phyloP scores from a whole-genome alignment of 2,113 vertebrate species.

The Physeter macrocephalus region DNA sequence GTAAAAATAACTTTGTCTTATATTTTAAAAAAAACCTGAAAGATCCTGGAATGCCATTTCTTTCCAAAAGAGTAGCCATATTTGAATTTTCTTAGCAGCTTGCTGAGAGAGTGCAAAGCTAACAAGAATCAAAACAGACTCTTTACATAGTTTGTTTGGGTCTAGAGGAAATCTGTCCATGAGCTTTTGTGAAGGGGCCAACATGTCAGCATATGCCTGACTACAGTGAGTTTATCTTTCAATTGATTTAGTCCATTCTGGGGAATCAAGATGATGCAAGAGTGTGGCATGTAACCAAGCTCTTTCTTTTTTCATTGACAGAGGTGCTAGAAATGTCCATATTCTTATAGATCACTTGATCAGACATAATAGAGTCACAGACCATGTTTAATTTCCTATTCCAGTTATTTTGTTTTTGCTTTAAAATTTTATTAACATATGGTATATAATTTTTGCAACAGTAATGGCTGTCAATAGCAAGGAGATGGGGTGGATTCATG shows the following conservation, averaged over 20 bases:
- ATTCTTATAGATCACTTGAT: slow-evolving; percentile 7
- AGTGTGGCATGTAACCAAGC: slow-evolving; percentile 52
- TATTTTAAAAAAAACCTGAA: slow-evolving; percentile 62
- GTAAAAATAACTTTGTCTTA: slow-evolving; percentile 71
- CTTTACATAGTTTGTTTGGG: slow-evolving; percentile 77
- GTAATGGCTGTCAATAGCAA: slow-evolving; percentile 11
- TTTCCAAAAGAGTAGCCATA: slow-evolving; percentile 75
- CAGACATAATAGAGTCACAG: slow-evolving; percentile 35
- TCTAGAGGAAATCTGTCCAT: slow-evolving; percentile 75
- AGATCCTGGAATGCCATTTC: slow-evolving; percentile 72
- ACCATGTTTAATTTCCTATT: slow-evolving; percentile 36
- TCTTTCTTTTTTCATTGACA: slow-evolving; percentile 58
- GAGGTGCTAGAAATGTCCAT: slow-evolving; percentile 50
- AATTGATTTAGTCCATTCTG: slow-evolving; percentile 75
- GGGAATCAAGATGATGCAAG: slow-evolving; percentile 66
- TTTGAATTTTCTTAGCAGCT: slow-evolving; percentile 76
- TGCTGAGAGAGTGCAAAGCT: slow-evolving; percentile 74
- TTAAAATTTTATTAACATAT: slow-evolving; percentile 25
- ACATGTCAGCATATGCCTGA: slow-evolving; percentile 75
- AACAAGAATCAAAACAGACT: slow-evolving; percentile 77
- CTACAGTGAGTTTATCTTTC: slow-evolving; percentile 75
- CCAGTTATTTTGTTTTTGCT: not conserved
- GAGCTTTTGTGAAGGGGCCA: slow-evolving; percentile 75
- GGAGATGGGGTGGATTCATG: not conserved
- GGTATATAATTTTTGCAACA: not conserved